Evolutionary conservation across 1,140 invertebrate species (phyloP).

Genomic region (Lucilia sericata): DNA sequence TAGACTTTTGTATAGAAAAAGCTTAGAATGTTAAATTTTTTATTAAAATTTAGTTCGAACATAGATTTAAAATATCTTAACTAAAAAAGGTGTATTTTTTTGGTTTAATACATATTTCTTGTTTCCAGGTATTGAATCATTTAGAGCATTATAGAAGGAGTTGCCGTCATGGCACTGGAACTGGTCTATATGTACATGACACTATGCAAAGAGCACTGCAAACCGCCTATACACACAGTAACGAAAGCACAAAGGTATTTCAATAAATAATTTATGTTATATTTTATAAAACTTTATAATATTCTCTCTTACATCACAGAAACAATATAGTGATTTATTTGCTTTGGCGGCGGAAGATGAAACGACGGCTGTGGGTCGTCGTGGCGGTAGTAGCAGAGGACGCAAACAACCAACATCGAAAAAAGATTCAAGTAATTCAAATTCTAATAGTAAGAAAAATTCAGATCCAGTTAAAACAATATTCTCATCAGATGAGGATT

Average conservation of each 20-base stretch:
- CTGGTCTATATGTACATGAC: constrained; percentile 76
- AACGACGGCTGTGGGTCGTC: constrained; percentile 62
- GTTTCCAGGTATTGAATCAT: constrained; percentile 84
- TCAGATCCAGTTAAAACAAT: constrained; percentile 62
- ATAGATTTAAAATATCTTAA: too few species aligned
- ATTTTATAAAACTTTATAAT: too few species aligned
- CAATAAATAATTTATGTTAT: too few species aligned
- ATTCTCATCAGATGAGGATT: constrained; percentile 65
- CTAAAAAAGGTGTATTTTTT: too few species aligned
- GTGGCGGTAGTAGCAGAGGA: constrained; percentile 64
- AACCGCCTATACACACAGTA: constrained; percentile 82
- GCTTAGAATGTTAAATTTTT: too few species aligned
- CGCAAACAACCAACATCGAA: constrained; percentile 62
- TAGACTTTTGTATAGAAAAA: too few species aligned
- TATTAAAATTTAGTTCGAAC: too few species aligned
- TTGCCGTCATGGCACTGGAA: constrained; percentile 74
- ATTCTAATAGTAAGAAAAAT: constrained; percentile 62
- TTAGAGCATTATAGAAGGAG: constrained; percentile 89
- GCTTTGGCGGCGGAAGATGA: constrained; percentile 91
- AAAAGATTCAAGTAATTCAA: constrained; percentile 64
- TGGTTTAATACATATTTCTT: neutral
- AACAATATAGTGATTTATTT: constrained; percentile 92
- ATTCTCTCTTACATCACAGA: constrained; percentile 68
- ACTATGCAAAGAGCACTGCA: constrained; percentile 90
- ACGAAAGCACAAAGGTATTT: constrained; percentile 75